A percentile compares a stretch with the other conserved stretches of the same genome.
Conservation (phyloP, 2,797 vertebrate genomes). For the Oreonectes daqikongensis region DNA sequence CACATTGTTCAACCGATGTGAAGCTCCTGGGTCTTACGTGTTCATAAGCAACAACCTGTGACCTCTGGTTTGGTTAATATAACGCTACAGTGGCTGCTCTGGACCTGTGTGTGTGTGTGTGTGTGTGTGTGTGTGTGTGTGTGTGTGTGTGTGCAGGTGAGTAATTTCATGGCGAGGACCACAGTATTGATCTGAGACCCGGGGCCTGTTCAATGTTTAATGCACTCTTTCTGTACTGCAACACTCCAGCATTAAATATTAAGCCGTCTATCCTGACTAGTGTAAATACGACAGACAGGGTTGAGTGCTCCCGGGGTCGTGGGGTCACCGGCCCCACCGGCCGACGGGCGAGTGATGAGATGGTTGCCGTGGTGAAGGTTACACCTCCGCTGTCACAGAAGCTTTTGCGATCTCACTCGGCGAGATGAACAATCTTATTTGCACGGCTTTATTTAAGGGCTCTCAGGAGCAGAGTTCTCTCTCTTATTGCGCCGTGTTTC, state of each 20-base stretch:
- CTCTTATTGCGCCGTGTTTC: slow-evolving; percentile 7
- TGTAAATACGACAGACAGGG: slow-evolving; percentile 69
- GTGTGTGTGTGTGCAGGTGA: slow-evolving; percentile 63
- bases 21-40: not conserved
- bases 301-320: slow-evolving; percentile 21
- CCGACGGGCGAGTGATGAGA: slow-evolving; percentile 37
- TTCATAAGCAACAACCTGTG: slow-evolving; percentile 8
- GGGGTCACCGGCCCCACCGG: slow-evolving; percentile 31
- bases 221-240: slow-evolving; percentile 74
- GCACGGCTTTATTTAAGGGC: not conserved
- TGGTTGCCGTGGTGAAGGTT: slow-evolving; percentile 43
- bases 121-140: slow-evolving; percentile 68
- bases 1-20: not conserved
- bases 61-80: slow-evolving; percentile 25
- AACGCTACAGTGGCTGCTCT: not conserved
- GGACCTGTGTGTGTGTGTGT: slow-evolving; percentile 1
- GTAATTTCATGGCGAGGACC: slow-evolving; percentile 80
- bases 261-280: slow-evolving; percentile 66
- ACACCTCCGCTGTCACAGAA: slow-evolving; percentile 33
- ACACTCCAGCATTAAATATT: slow-evolving; percentile 73
- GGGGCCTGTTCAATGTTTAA: slow-evolving; percentile 80
- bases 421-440: slow-evolving; percentile 30
- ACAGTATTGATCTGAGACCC: slow-evolving; percentile 72
- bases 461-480: slow-evolving; percentile 17
- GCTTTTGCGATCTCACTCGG: slow-evolving; percentile 11